Evolutionary conservation across 2,113 vertebrate species (phyloP), one percentile per base, ranked within the genome.

Genomic region (Cyanoderma ruficeps): DNA sequence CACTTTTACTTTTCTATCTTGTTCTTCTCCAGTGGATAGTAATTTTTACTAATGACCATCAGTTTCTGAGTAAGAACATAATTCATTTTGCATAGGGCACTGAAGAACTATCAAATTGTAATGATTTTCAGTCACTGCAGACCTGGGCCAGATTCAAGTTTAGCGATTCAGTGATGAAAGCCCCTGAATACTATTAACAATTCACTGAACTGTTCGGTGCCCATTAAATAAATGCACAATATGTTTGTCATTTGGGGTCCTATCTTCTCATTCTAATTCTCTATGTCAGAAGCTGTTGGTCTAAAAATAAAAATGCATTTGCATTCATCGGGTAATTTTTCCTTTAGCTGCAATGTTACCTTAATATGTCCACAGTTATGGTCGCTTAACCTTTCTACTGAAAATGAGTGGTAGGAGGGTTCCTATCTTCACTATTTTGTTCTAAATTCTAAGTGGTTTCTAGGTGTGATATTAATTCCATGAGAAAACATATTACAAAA

Each of bases 61-160:
- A 69, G 61, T 83, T 95, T 76, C 18, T 3, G 59, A 74, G 27
- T 57, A 82, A 87, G 67, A 94, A 61, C 47, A 88, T 90, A 9
- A 77, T 79, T 94, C 70, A 90, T 91, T 95, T 94, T 95, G 39
- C 87, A 91, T 59, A 74, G 71, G 67, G 16, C 93, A 94, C 82
- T 67, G 55, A 93, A 94, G 82, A 95, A 88, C 84, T 76, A 96
- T 95, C 91, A 95, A 91, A 90, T 46, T 0, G 3, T 69, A 96
- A 93, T 83, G 46, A 76, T 80, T 94, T 94, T 83, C 84, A 93
- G 47, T 77, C 89, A 95, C 46, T 67, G 55, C 22, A 35, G 93
- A 71, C 50, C 39, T 63, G 35, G 22, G 78, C 46, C 46, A 85
- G 50, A 69, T 87, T 96, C 53, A 91, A 79, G 42, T 30, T 35